phyloP scores from a whole-genome alignment of 2,888 invertebrate species.

The Yponomeuta cagnagella region DNA sequence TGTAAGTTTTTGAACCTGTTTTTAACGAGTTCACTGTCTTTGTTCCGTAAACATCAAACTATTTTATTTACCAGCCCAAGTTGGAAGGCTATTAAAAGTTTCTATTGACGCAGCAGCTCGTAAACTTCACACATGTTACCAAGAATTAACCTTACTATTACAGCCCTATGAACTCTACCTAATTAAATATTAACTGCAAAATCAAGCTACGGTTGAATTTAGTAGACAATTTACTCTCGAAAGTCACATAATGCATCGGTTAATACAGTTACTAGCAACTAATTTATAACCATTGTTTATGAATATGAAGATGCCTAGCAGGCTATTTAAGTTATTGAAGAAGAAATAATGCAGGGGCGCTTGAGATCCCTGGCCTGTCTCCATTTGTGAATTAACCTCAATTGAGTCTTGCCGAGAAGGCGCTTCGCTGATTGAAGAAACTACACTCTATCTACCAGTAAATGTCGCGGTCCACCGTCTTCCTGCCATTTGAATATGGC shows the following conservation, averaged over 20 bases:
- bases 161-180: not conserved
- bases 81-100: constrained; percentile 43
- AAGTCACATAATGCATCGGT: not conserved
- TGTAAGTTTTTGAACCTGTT: constrained; percentile 16
- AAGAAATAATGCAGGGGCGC: constrained; percentile 68
- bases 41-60: constrained; percentile 53
- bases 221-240: constrained; percentile 7
- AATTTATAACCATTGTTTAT: constrained; percentile 36
- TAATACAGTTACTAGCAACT: constrained; percentile 19
- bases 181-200: constrained; percentile 10
- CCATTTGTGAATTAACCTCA: constrained; percentile 70
- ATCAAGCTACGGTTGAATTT: not conserved
- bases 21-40: constrained; percentile 73
- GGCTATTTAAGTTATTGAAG: constrained; percentile 65
- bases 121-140: constrained; percentile 31
- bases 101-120: constrained; percentile 40
- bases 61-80: constrained; percentile 46
- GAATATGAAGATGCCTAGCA: constrained; percentile 41
- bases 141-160: constrained; percentile 23
- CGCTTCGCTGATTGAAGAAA: constrained; percentile 71
- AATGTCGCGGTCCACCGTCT: constrained; percentile 38
- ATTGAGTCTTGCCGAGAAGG: constrained; percentile 68
- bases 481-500: constrained; percentile 43
- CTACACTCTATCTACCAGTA: constrained; percentile 48
- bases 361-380: constrained; percentile 67